Conservation (phyloP, 2,797 vertebrate species). For the Propithecus deckenii region DNA sequence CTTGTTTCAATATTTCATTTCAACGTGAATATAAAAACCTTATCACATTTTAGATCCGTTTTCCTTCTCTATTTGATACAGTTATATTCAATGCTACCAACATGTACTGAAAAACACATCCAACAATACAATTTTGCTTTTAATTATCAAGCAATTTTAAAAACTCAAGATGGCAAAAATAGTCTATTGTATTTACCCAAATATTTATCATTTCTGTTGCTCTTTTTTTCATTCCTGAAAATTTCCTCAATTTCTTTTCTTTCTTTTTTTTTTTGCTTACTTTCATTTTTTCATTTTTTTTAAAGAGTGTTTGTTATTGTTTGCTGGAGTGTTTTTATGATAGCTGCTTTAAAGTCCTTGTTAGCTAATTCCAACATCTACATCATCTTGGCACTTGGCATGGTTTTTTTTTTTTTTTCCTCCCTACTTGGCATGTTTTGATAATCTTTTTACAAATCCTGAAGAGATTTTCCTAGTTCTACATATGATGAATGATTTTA, state of each 20-base stretch:
- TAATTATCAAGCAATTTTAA: background rate
- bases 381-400: background rate
- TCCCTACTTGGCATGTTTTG: background rate
- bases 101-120: background rate
- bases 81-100: background rate
- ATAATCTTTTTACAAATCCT: background rate
- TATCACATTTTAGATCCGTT: background rate
- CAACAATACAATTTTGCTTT: background rate
- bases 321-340: background rate
- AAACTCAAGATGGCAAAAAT: background rate
- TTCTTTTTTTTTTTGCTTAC: background rate
- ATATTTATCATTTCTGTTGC: background rate
- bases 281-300: background rate
- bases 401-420: background rate
- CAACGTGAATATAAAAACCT: background rate
- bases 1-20: background rate
- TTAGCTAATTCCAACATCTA: background rate
- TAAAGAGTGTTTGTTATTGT: background rate
- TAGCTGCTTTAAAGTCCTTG: background rate
- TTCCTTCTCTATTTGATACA: background rate
- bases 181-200: background rate
- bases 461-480: background rate
- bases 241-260: background rate
- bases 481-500: background rate
- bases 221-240: background rate